Evolutionary conservation across 2,113 vertebrate genomes (phyloP), one percentile per base, ranked within the genome.

Genomic region (Podocnemis expansa): DNA sequence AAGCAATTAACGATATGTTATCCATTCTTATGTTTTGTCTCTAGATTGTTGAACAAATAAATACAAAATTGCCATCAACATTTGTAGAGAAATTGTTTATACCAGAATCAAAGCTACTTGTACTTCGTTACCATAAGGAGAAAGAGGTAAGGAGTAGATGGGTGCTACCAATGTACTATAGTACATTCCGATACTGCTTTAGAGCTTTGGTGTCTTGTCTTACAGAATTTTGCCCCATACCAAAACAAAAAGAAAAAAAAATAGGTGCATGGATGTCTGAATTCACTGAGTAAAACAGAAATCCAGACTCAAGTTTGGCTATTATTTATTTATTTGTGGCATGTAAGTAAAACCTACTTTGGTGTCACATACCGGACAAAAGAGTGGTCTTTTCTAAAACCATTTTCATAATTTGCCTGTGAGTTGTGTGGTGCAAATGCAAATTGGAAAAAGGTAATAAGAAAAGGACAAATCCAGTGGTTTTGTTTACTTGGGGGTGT

Each of bases 11-110:
- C 93, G 1, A 10, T 38, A 82, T 60, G 3, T 78, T 0, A 29
- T 6, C 47, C 21, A 11, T 24, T 9, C 22, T 29, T 75, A 27
- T 12, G 79, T 96, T 93, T 96, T 97, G 85, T 89, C 93, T 94
- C 73, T 96, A 99, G 99, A 99, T 99, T 95, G 98, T 99, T 93
- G 99, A 99, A 97, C 99, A 99, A 97, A 99, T 99, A 95, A 99
- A 99, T 98, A 99, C 99, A 90, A 99, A 99, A 95, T 96, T 99
- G 4, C 99, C 99, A 27, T 98, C 98, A 0, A 98, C 98, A 8
- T 99, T 99, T 98, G 99, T 99, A 91, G 99, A 99, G 97, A 99
- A 99, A 95, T 92, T 99, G 89, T 98, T 99, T 98, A 98, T 99
- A 85, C 99, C 99, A 1, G 98, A 98, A 87, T 99, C 99, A 49